Evolutionary conservation across 2,797 vertebrate genomes (phyloP), one percentile per base, ranked within the genome.

Genomic region (Xenentodon cancila): DNA sequence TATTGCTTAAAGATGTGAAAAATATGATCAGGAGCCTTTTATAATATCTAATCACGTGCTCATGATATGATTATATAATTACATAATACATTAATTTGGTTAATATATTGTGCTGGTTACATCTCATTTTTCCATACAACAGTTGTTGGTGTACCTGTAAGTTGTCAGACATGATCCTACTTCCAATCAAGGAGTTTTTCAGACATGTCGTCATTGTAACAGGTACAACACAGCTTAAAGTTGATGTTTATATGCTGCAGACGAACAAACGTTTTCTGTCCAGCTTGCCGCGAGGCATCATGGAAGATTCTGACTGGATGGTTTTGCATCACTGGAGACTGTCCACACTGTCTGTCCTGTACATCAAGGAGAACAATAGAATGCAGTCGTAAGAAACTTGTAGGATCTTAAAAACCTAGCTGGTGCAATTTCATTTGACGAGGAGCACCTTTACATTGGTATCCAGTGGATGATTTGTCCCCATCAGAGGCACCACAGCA

Each of bases 201-300:
- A 73, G 89, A 87, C 59, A 79, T 67, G 87, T 84, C 89, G 1
- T 93, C 91, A 93, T 92, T 82, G 64, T 13, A 65, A 85, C 82
- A 82, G 87, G 53, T n/a, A 48, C 85, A 70, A 51, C 73, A 34
- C 48, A 51, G 13, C 61, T 19, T 53, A 37, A 60, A 55, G 20
- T 0, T 3, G 18, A n/a, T 1, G 20, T 42, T 30, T 47, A 57
- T 40, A 47, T 30, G 47, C 4, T 21, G 30, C 17, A 13, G 5
- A 19, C 13, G 15, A 21, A 32, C 7, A 18, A 19, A 19, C 17
- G 16, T 71, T 40, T 18, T 68, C 50, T 12, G 12, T 65, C 27
- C n/a, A 17, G 15, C 48, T 51, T 37, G 34, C 34, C 12, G 11
- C 42, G 25, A 58, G 44, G 17, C 22, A 12, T 80, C 84, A 85